Percentiles rank a stretch among this genome's conserved stretches.
phyloP scores from a whole-genome alignment of 2,797 vertebrate genomes.

The Ispidina lecontei region DNA sequence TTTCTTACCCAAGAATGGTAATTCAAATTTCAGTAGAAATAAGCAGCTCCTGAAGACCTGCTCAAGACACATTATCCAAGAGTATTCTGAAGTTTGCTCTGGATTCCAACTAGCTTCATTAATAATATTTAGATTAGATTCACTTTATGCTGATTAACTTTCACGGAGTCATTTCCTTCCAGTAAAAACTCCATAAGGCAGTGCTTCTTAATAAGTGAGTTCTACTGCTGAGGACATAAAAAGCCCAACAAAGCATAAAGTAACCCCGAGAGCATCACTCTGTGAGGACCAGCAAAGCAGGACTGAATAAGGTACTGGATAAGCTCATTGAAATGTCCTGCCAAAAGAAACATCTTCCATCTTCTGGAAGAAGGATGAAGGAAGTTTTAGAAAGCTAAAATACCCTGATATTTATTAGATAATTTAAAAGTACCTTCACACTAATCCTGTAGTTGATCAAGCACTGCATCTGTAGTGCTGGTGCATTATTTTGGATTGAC shows the following conservation, averaged over 20 bases:
- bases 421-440: neutral
- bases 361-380: neutral
- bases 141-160: constrained; percentile 44
- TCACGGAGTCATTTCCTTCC: neutral
- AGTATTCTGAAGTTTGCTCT: neutral
- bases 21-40: constrained; percentile 29
- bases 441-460: neutral
- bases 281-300: neutral
- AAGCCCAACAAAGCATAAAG: constrained; percentile 17
- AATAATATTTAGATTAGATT: constrained; percentile 7
- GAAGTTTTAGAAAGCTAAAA: constrained; percentile 3
- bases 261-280: neutral
- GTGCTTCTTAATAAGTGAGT: neutral
- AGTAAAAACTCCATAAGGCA: neutral
- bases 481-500: neutral
- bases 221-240: neutral
- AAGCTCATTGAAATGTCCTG: neutral
- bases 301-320: neutral
- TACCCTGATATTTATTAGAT: neutral
- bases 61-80: neutral
- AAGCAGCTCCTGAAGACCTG: neutral
- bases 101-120: constrained; percentile 14
- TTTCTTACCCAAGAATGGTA: neutral
- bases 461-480: neutral
- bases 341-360: constrained; percentile 13